Conservation (phyloP, 2,888 invertebrate species). For the Phragmatobia fuliginosa region DNA sequence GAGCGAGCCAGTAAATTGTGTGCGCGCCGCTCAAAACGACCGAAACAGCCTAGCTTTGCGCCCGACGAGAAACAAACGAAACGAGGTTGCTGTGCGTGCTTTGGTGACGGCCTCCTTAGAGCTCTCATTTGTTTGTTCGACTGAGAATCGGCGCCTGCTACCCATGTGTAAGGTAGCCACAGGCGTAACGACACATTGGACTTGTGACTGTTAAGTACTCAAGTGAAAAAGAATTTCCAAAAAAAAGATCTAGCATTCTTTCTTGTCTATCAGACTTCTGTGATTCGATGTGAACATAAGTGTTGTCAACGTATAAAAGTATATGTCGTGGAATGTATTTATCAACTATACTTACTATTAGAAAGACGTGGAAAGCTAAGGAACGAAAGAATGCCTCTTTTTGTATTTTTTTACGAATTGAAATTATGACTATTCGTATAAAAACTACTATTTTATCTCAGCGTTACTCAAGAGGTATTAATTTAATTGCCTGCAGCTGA, state of each 20-base stretch:
- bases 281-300: constrained; percentile 35
- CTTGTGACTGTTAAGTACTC: constrained; percentile 43
- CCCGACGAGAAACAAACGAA: constrained; percentile 74
- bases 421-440: constrained; percentile 53
- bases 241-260: constrained; percentile 31
- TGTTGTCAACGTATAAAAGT: constrained; percentile 27
- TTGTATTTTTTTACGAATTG: constrained; percentile 71
- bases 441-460: constrained; percentile 31
- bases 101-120: constrained; percentile 81
- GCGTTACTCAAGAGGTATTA: constrained; percentile 37
- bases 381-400: constrained; percentile 57
- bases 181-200: constrained; percentile 14
- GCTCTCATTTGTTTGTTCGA: constrained; percentile 86
- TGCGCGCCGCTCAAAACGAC: constrained; percentile 71
- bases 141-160: constrained; percentile 59
- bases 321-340: constrained; percentile 23
- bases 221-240: constrained; percentile 36
- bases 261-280: constrained; percentile 40
- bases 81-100: constrained; percentile 81
- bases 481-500: constrained; percentile 41
- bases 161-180: constrained; percentile 37
- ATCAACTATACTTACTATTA: constrained; percentile 34
- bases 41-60: constrained; percentile 76
- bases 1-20: constrained; percentile 72
- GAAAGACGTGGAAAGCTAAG: constrained; percentile 39